Percentiles rank a stretch among this genome's conserved stretches.
Conservation (phyloP, 2,113 vertebrate genomes). For the Synchiropus splendidus region DNA sequence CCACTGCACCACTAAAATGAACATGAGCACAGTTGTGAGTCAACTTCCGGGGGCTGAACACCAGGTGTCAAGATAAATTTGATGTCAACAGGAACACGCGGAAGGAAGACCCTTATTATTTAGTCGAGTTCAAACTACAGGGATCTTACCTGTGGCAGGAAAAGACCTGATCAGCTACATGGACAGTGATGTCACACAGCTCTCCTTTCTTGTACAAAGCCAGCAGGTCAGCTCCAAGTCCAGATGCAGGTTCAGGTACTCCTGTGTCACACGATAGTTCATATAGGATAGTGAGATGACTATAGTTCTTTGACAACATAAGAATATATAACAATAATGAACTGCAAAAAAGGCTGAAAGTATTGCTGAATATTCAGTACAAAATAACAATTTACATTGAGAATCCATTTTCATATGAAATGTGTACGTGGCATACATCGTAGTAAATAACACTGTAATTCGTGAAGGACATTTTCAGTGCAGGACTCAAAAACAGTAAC, state of each 20-base stretch:
- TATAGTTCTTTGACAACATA: too few species aligned
- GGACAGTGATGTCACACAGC: constrained; percentile 80
- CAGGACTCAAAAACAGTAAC: constrained; percentile 2
- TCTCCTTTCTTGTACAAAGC: constrained; percentile 69
- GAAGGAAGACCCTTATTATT: too few species aligned
- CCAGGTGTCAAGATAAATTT: too few species aligned
- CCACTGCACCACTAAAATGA: constrained; percentile 18
- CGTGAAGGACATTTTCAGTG: too few species aligned
- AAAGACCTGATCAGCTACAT: constrained; percentile 74
- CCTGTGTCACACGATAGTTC: constrained; percentile 16
- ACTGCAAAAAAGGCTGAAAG: neutral
- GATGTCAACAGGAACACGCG: too few species aligned
- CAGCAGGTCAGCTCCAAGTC: constrained; percentile 78
- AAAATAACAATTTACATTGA: neutral
- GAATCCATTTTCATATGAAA: neutral
- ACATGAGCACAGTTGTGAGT: too few species aligned
- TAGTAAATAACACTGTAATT: too few species aligned
- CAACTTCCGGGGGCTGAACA: too few species aligned
- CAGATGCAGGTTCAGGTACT: constrained; percentile 71
- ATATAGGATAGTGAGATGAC: constrained; percentile 3
- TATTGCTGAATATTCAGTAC: neutral
- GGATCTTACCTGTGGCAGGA: constrained; percentile 83
- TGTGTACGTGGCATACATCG: too few species aligned
- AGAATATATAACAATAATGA: too few species aligned
- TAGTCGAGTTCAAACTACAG: too few species aligned